Evolutionary conservation across 2,797 vertebrate species (phyloP), one percentile per base, ranked within the genome.

Genomic region (Mastacembelus armatus): DNA sequence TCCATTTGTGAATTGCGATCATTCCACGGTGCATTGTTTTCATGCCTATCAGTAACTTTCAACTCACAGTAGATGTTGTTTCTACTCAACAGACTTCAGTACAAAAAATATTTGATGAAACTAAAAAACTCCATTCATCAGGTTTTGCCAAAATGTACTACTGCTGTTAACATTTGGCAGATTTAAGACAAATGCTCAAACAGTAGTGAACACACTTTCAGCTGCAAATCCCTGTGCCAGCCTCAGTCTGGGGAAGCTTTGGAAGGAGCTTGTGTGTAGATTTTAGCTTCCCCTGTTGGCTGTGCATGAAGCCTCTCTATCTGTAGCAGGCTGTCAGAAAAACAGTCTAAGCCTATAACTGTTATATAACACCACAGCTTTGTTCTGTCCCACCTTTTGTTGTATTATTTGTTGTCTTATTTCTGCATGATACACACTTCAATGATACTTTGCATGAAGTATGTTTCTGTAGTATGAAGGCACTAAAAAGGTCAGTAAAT

Each of bases 111-210:
- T 43, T 63, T 33, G 36, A 16, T 55, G 16, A 19, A 24, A n/a
- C 55, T 10, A 55, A 40, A 26, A 65, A 44, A 27, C 9, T 54
- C 1, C 9, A 55, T 45, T 63, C 5, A 18, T 35, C 33, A 42
- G 22, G n/a, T 60, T 62, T 71, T 7, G 29, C 15, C 39, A 40
- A 44, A 54, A n/a, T 18, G 16, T 9, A 55, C 24, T 32, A 32
- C 10, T 52, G 45, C 11, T 43, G 14, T 24, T 26, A 66, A 60
- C 33, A 44, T 73, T 68, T 73, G 30, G 11, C 11, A 15, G 19
- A 59, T 66, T 71, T 61, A 10, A 68, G 68, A 63, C 57, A 70
- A 67, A 64, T 48, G 27, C 48, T 61, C 36, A 14, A 77, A 70
- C 22, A 54, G 64, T 47, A 61, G 22, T 38, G 58, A 51, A 55